Evolutionary conservation across 2,797 vertebrate species (phyloP).

Genomic region (Hoplostethus atlanticus): DNA sequence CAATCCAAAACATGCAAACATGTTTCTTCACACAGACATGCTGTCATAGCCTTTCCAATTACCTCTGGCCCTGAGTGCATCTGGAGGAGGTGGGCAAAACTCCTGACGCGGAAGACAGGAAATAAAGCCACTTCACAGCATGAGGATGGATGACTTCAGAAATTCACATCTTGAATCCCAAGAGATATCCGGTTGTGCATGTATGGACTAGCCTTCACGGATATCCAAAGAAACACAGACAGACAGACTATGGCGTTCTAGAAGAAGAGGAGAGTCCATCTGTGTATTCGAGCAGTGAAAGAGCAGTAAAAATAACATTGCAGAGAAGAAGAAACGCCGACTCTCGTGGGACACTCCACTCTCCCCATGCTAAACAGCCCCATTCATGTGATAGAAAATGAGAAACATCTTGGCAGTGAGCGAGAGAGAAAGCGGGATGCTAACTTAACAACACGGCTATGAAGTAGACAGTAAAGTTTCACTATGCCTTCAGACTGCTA

Average conservation of each 20-base stretch:
- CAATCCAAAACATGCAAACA: constrained; percentile 54
- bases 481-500: constrained; percentile 27
- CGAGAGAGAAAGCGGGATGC: constrained; percentile 14
- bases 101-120: constrained; percentile 53
- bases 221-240: constrained; percentile 25
- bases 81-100: constrained; percentile 50
- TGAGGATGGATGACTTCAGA: constrained; percentile 59
- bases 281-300: constrained; percentile 63
- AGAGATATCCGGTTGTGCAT: constrained; percentile 42
- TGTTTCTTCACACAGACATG: constrained; percentile 36
- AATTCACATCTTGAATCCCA: constrained; percentile 62
- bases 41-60: constrained; percentile 58
- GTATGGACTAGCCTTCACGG: constrained; percentile 44
- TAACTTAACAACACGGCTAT: constrained; percentile 25
- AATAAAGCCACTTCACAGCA: constrained; percentile 70
- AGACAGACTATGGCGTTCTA: constrained; percentile 12
- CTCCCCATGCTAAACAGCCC: constrained; percentile 60
- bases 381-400: constrained; percentile 60
- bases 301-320: constrained; percentile 70
- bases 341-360: constrained; percentile 60
- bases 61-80: constrained; percentile 51
- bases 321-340: constrained; percentile 50
- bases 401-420: constrained; percentile 45
- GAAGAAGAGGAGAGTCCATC: constrained; percentile 58
- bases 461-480: constrained; percentile 33